Conservation (phyloP, 2,888 invertebrate genomes). For the Blera fallax region DNA sequence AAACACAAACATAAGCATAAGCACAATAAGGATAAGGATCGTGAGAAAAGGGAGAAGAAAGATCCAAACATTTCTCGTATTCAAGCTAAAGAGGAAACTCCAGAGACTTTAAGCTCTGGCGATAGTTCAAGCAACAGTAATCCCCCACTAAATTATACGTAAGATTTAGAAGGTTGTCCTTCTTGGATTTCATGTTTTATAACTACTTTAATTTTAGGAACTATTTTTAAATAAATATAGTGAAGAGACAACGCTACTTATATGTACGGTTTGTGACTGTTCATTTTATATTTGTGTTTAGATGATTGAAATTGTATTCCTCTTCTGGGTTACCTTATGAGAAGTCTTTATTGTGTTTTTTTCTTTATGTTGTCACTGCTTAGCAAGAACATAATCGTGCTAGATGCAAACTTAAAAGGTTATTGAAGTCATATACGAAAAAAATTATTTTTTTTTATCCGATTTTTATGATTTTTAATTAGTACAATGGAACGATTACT, state of each 20-base stretch:
- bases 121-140: slow-evolving; percentile 82
- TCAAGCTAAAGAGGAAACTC: slow-evolving; percentile 80
- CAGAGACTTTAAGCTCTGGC: slow-evolving; percentile 81
- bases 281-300: background rate
- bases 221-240: slow-evolving; percentile 44
- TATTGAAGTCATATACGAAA: too few relatives aligned
- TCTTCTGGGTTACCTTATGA: too few relatives aligned
- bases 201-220: slow-evolving; percentile 29
- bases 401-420: too few relatives aligned
- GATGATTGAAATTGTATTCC: background rate
- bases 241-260: slow-evolving; percentile 72
- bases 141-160: slow-evolving; percentile 75
- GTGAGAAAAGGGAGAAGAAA: slow-evolving; percentile 82
- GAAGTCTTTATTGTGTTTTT: too few relatives aligned
- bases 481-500: too few relatives aligned
- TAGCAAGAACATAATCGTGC: too few relatives aligned
- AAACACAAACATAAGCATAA: slow-evolving; percentile 97
- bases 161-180: slow-evolving; percentile 21
- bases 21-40: slow-evolving; percentile 86
- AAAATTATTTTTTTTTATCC: too few relatives aligned
- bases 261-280: background rate
- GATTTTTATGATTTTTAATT: too few relatives aligned
- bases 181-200: background rate
- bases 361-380: too few relatives aligned
- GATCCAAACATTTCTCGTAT: slow-evolving; percentile 80